phyloP scores from a whole-genome alignment of 1,140 invertebrate species.

The Ceratitis capitata region DNA sequence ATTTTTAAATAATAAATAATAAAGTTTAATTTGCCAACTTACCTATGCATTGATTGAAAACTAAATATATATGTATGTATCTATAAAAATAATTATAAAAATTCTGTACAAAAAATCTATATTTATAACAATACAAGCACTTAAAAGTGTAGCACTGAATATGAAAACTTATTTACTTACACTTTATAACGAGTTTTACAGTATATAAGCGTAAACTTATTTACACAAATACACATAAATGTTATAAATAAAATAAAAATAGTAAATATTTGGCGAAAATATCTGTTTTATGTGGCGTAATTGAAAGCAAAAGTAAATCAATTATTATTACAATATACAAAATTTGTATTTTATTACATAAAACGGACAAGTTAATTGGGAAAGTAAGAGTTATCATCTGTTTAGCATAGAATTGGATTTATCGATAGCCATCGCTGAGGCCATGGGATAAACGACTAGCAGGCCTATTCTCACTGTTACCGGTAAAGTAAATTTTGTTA shows the following conservation, averaged over 20 bases:
- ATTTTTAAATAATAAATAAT: not conserved
- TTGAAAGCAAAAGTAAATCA: not conserved
- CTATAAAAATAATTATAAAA: not conserved
- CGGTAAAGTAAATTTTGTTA: too few relatives aligned
- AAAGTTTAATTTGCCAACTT: not conserved
- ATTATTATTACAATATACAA: not conserved
- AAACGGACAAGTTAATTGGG: not conserved
- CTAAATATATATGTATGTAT: not conserved
- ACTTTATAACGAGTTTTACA: not conserved
- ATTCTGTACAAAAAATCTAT: not conserved
- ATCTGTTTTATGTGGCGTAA: not conserved
- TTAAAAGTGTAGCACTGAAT: slow-evolving; percentile 5
- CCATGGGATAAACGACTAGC: too few relatives aligned
- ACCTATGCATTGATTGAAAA: not conserved
- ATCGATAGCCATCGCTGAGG: too few relatives aligned
- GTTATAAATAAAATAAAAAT: not conserved
- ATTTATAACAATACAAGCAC: not conserved
- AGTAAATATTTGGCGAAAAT: not conserved
- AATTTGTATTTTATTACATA: not conserved
- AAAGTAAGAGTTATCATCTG: too few relatives aligned
- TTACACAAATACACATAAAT: not conserved
- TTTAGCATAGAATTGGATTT: too few relatives aligned
- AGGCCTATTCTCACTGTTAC: too few relatives aligned
- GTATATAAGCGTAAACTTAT: not conserved
- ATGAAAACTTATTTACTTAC: slow-evolving; percentile 7